Evolutionary conservation across 2,888 invertebrate species (phyloP), one percentile per base, ranked within the genome.

Genomic region (Chironomus tentans): DNA sequence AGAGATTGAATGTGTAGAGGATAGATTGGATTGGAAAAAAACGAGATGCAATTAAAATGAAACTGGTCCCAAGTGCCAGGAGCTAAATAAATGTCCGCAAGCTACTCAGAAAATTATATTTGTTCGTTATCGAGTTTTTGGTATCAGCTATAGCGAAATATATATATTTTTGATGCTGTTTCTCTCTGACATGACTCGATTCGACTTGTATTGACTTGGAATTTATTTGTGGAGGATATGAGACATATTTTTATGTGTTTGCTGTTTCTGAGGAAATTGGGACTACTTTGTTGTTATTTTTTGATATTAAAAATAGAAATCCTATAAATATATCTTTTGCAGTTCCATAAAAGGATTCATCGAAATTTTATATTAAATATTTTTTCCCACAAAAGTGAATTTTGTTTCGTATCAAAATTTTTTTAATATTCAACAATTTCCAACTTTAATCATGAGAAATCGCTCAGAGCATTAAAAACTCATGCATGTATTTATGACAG

Each of bases 31-130:
- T 65, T 65, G 71, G 71, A 71, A 71, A 38, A 38, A 71, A 71
- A 56, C 71, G 72, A 73, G 72, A 73, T 73, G 72, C 72, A 73
- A 73, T 73, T 73, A 73, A 62, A 74, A 74, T 74, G 74, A 68
- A 74, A 74, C 74, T 74, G 65, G 74, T 74, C 74, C 74, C 74
- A 68, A 74, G 24, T 48, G 74, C 74, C n/a, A 13, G 18, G 13
- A 62, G 74, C 47, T 13, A 48, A 74, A 22, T 4, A 65, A 12
- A 74, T 47, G 65, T 48, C 74, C 48, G 46, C 48, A 15, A 46
- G 74, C 28, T 47, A 74, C 46, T 46, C 46, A 68, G 62, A 73
- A 73, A 73, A 74, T 74, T 74, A 62, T 74, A 68, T 74, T 74
- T 65, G 61, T 68, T 74, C 62, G n/a, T 74, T 68, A 68, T 74